Evolutionary conservation across 2,888 invertebrate species (phyloP).

Genomic region (Trissolcus brochymenae): DNA sequence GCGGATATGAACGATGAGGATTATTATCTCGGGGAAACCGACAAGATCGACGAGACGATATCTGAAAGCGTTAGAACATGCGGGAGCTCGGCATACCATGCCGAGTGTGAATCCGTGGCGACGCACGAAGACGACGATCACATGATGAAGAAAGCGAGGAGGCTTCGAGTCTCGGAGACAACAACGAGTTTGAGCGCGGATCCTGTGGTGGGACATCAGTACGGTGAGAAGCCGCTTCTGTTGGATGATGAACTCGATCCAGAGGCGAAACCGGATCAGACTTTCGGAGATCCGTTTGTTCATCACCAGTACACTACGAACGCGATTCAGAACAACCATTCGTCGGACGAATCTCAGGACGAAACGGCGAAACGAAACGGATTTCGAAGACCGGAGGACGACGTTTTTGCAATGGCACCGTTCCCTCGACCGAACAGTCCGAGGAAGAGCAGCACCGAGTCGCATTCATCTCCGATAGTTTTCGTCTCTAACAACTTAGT

Average conservation of each 20-base stretch:
- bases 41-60: constrained; percentile 78
- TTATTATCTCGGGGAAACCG: constrained; percentile 66
- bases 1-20: constrained; percentile 76
- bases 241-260: constrained; percentile 87
- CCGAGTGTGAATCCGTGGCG: constrained; percentile 84
- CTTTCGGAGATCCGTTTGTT: constrained; percentile 79
- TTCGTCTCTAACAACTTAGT: constrained; percentile 62
- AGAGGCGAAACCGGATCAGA: constrained; percentile 75
- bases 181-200: constrained; percentile 64
- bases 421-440: constrained; percentile 76
- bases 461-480: constrained; percentile 61
- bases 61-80: constrained; percentile 83
- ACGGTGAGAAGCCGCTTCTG: constrained; percentile 85
- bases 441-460: constrained; percentile 63
- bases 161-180: constrained; percentile 70
- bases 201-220: constrained; percentile 84
- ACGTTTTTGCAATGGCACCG: constrained; percentile 85
- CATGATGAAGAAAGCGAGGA: constrained; percentile 75
- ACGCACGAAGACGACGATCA: constrained; percentile 80
- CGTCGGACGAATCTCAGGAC: constrained; percentile 64
- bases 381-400: constrained; percentile 73
- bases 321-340: constrained; percentile 57
- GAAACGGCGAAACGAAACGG: constrained; percentile 58
- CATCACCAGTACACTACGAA: constrained; percentile 83
- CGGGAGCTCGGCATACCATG: constrained; percentile 84